Conservation (phyloP, 2,113 vertebrate genomes). For the Apeltes quadracus region DNA sequence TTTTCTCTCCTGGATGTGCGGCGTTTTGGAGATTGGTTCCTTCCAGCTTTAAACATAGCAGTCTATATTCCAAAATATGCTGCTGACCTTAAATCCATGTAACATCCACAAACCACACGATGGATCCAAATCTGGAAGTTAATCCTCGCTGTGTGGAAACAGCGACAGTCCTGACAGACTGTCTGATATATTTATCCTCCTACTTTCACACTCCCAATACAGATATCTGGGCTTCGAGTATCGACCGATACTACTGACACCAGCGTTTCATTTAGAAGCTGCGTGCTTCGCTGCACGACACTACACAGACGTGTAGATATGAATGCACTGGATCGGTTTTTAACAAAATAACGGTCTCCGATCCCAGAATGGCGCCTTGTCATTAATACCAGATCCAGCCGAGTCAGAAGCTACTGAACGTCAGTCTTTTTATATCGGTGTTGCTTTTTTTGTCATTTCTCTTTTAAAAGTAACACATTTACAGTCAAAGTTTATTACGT, state of each 20-base stretch:
- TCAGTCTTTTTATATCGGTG: no score
- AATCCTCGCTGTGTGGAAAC: neutral
- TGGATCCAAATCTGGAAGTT: neutral
- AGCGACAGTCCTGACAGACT: neutral
- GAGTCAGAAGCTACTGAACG: no score
- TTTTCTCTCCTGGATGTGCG: neutral
- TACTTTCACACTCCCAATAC: neutral
- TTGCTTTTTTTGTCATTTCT: no score
- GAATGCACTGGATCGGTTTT: neutral
- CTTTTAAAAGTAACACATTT: no score
- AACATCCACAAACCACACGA: conserved; percentile 20
- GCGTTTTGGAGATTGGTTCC: neutral
- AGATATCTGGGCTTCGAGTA: neutral
- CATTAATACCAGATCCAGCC: neutral
- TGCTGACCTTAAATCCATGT: conserved; percentile 24
- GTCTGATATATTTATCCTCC: neutral
- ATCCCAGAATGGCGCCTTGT: neutral
- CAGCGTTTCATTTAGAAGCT: neutral
- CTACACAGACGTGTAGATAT: neutral
- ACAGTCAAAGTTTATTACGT: neutral
- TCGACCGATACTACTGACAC: neutral
- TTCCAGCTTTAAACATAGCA: conserved; percentile 11
- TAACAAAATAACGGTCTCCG: neutral
- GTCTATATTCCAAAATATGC: neutral
- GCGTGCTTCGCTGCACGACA: neutral